These are phyloP conservation scores for Pseudococcus jackbeardsleyi DNA, from an alignment of 2,888 invertebrate genomes.

Conservation along the genomic window DNA sequence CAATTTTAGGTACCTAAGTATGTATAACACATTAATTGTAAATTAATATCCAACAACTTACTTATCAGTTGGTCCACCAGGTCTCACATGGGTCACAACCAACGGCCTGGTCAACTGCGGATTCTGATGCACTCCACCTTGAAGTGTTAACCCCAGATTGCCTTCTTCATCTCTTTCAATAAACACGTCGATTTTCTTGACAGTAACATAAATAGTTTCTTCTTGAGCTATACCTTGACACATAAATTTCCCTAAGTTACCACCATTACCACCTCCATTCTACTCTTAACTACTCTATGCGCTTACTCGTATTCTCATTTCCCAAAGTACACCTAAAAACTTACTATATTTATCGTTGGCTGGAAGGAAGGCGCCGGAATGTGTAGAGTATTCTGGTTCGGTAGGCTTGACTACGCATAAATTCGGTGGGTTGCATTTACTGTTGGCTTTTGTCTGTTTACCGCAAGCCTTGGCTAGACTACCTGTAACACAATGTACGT, in stretches of 20 bases:
- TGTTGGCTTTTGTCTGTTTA: slow-evolving; percentile 22
- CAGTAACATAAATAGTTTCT: slow-evolving; percentile 51
- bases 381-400: slow-evolving; percentile 61
- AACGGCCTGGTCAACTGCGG: slow-evolving; percentile 80
- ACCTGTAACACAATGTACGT: slow-evolving; percentile 50
- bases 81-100: slow-evolving; percentile 89
- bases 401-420: slow-evolving; percentile 26
- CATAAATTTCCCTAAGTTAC: neutral
- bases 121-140: slow-evolving; percentile 80
- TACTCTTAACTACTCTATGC: neutral
- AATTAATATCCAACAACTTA: too few relatives aligned
- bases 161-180: slow-evolving; percentile 85
- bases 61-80: slow-evolving; percentile 89
- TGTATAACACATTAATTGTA: too few relatives aligned
- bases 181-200: slow-evolving; percentile 69
- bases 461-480: slow-evolving; percentile 49
- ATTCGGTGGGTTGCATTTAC: slow-evolving; percentile 36
- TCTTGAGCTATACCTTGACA: slow-evolving; percentile 26
- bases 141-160: slow-evolving; percentile 89
- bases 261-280: neutral
- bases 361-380: slow-evolving; percentile 62
- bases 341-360: slow-evolving; percentile 59
- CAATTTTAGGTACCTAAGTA: too few relatives aligned
- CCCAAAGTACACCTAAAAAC: neutral
- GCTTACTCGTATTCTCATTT: neutral